Conservation (phyloP, 1,140 invertebrate genomes). For the Drosophila lowei region DNA sequence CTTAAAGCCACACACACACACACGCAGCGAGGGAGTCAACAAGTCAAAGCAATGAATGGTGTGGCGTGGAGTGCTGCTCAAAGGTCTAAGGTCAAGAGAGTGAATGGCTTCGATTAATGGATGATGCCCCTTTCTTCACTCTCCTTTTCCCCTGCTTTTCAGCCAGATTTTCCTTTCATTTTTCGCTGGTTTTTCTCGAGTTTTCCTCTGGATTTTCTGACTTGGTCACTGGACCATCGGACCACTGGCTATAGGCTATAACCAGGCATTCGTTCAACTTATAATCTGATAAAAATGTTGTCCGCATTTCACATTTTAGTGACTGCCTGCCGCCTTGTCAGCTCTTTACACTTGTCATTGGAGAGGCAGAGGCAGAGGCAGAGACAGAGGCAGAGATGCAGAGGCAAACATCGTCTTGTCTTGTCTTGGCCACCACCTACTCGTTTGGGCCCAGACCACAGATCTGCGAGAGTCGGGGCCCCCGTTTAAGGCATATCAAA, state of each 20-base stretch:
- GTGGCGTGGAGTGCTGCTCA: not conserved
- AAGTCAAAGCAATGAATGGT: not conserved
- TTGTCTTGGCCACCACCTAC: conserved; percentile 20
- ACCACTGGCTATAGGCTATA: not conserved
- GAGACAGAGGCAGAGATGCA: conserved; percentile 2
- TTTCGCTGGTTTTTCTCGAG: not conserved
- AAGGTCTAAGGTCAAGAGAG: not conserved
- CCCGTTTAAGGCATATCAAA: conserved; percentile 81
- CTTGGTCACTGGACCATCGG: conserved; percentile 49
- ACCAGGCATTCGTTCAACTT: conserved; percentile 14
- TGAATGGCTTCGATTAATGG: no score
- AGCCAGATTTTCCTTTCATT: no score
- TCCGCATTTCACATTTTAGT: conserved; percentile 68
- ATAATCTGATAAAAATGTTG: conserved; percentile 73
- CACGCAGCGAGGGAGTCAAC: not conserved
- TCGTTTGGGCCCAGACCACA: conserved; percentile 2
- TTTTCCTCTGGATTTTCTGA: conserved; percentile 34
- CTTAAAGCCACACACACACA: conserved; percentile 12
- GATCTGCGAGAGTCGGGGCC: conserved; percentile 39
- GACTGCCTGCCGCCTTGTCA: conserved; percentile 58
- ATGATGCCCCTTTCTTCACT: no score
- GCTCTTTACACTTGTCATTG: conserved; percentile 76
- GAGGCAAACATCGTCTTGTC: conserved; percentile 4
- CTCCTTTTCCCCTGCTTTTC: no score
- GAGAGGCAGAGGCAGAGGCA: conserved; percentile 11